These are phyloP conservation scores for Engystomops pustulosus DNA, from an alignment of 2,113 vertebrate species.

Conservation along the genomic window DNA sequence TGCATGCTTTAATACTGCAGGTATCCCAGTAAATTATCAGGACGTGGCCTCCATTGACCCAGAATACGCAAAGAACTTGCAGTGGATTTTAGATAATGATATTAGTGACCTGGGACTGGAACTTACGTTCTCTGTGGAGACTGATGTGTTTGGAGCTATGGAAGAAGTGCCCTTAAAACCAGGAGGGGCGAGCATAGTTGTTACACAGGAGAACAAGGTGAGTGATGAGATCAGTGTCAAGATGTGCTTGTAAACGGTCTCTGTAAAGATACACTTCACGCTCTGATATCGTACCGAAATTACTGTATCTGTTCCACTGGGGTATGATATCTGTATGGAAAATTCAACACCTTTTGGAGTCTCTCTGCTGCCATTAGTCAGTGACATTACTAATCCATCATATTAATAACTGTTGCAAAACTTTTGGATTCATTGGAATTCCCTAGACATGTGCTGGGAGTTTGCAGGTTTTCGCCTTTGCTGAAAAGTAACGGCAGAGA, in stretches of 20 bases:
- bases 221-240: slow-evolving; percentile 60
- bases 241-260: slow-evolving; percentile 54
- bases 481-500: neutral
- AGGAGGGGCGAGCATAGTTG: slow-evolving; percentile 88
- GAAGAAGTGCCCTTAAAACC: slow-evolving; percentile 95
- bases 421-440: slow-evolving; percentile 4
- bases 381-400: slow-evolving; percentile 55
- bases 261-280: slow-evolving; percentile 47
- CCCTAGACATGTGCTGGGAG: neutral
- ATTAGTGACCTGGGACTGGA: slow-evolving; percentile 96
- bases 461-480: neutral
- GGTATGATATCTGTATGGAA: slow-evolving; percentile 36
- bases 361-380: slow-evolving; percentile 26
- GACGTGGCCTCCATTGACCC: slow-evolving; percentile 98
- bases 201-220: slow-evolving; percentile 98
- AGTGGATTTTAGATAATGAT: slow-evolving; percentile 99
- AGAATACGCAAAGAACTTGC: slow-evolving; percentile 97
- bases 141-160: slow-evolving; percentile 96
- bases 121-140: slow-evolving; percentile 96
- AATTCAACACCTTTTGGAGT: slow-evolving; percentile 17
- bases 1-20: slow-evolving; percentile 70
- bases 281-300: slow-evolving; percentile 30
- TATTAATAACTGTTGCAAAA: slow-evolving; percentile 42
- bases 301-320: slow-evolving; percentile 4
- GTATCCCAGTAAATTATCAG: slow-evolving; percentile 98